Conservation (phyloP, 2,113 vertebrate species). For the Eubucco bourcierii region DNA sequence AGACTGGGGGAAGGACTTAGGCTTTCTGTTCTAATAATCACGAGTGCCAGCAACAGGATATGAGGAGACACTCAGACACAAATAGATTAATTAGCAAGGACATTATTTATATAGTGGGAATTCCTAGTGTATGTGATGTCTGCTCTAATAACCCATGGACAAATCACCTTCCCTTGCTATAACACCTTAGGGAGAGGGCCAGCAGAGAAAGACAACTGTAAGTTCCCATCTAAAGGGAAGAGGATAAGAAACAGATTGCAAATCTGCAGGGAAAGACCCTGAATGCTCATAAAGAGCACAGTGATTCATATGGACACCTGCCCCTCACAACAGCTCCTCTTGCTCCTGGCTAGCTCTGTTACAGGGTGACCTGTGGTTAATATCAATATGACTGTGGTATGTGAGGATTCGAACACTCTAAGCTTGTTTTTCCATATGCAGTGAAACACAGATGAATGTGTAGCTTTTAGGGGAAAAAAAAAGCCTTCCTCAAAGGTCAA, state of each 20-base stretch:
- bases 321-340: not conserved
- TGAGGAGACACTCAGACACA: slow-evolving; percentile 22
- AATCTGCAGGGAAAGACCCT: not conserved
- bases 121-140: slow-evolving; percentile 53
- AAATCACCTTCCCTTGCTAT: slow-evolving; percentile 2
- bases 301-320: not conserved
- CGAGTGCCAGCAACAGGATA: not conserved
- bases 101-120: slow-evolving; percentile 68
- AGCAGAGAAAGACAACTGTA: not conserved
- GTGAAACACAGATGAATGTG: not conserved
- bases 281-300: not conserved
- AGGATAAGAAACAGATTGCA: slow-evolving; percentile 8
- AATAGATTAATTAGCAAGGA: slow-evolving; percentile 68
- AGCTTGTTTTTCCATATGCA: not conserved
- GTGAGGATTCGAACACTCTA: rapidly evolving
- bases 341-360: not conserved
- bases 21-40: slow-evolving; percentile 44
- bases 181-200: slow-evolving; percentile 2
- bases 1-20: not conserved
- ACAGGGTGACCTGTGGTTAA: not conserved
- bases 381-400: not conserved
- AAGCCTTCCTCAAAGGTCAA: not conserved
- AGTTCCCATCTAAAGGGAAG: not conserved
- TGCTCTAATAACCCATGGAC: slow-evolving; percentile 49
- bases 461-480: not conserved